Conservation (phyloP, 2,113 vertebrate species). For the Addax nasomaculatus region DNA sequence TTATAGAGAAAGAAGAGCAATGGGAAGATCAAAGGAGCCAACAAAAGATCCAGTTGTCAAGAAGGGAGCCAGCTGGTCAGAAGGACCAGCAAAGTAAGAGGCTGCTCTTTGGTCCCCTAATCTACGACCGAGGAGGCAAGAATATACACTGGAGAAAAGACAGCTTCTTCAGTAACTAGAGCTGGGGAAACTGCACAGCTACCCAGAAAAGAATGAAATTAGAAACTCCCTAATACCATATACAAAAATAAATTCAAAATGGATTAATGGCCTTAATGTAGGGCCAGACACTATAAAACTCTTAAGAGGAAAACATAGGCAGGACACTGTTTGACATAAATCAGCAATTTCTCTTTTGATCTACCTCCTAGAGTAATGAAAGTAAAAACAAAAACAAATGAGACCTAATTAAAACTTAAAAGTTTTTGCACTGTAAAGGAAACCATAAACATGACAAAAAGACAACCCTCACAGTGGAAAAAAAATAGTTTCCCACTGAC, state of each 20-base stretch:
- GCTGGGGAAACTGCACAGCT: background rate
- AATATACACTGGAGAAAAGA: background rate
- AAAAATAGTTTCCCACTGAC: background rate
- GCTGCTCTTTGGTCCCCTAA: background rate
- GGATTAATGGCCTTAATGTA: background rate
- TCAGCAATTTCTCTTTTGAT: background rate
- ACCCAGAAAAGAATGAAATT: background rate
- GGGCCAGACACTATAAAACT: background rate
- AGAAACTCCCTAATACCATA: background rate
- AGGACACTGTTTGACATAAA: background rate
- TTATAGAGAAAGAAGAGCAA: background rate
- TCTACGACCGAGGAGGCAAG: background rate
- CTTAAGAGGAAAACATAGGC: background rate
- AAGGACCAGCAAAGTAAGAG: background rate
- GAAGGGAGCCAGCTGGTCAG: background rate
- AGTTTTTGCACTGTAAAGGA: background rate
- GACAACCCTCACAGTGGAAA: background rate
- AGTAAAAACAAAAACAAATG: background rate
- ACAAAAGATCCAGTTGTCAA: background rate
- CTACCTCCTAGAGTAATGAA: background rate
- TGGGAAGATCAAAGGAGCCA: background rate
- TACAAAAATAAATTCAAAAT: background rate
- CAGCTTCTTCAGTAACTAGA: background rate
- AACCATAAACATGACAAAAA: background rate
- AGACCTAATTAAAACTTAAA: background rate